Percentiles rank a stretch among this genome's conserved stretches.
These are phyloP conservation scores for Malurus melanocephalus DNA, from an alignment of 2,113 vertebrate species.

Conservation along the genomic window DNA sequence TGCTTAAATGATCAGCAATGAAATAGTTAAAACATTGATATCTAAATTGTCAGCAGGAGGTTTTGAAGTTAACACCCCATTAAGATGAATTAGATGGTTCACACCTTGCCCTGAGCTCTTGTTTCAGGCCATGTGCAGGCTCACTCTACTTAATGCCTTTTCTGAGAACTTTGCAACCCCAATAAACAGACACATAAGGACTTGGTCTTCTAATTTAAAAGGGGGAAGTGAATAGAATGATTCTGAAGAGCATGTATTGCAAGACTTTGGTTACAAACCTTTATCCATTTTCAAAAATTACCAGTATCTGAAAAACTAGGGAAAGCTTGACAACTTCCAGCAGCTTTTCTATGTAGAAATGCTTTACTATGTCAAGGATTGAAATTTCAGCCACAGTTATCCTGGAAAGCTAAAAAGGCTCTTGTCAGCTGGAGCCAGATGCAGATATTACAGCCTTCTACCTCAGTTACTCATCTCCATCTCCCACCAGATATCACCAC, in stretches of 20 bases:
- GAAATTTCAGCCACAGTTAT: background rate
- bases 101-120: slow-evolving; percentile 26
- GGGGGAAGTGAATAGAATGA: background rate
- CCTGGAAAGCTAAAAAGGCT: background rate
- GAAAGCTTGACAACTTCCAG: background rate
- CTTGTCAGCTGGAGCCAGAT: background rate
- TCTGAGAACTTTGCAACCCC: background rate
- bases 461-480: background rate
- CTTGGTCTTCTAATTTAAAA: background rate
- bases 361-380: background rate
- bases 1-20: background rate
- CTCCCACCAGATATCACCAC: background rate
- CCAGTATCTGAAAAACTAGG: background rate
- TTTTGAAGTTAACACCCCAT: slow-evolving; percentile 5
- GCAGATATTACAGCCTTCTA: background rate
- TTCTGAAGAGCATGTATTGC: background rate
- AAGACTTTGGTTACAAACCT: background rate
- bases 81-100: slow-evolving; percentile 30
- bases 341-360: background rate
- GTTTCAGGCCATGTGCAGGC: background rate
- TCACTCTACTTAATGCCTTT: background rate
- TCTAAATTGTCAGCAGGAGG: background rate
- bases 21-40: slow-evolving; percentile 31
- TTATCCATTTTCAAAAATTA: background rate
- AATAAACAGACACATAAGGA: background rate